Conservation (phyloP, 2,888 invertebrate genomes). For the Monochamus alternatus region DNA sequence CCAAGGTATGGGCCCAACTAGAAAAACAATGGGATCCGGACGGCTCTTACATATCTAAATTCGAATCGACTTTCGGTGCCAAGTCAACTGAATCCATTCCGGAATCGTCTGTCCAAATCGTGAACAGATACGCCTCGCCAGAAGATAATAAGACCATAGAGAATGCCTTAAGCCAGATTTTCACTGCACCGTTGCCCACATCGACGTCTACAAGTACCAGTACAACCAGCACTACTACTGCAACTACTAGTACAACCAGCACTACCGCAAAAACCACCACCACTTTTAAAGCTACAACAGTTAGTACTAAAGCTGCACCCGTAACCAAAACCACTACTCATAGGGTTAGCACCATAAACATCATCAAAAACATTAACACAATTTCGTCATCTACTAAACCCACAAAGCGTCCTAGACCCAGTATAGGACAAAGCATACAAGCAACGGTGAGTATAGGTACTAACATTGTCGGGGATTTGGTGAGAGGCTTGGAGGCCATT, state of each 20-base stretch:
- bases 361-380: conserved; percentile 41
- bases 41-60: conserved; percentile 75
- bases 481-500: conserved; percentile 59
- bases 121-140: conserved; percentile 45
- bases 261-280: conserved; percentile 36
- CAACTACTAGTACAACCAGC: conserved; percentile 43
- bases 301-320: conserved; percentile 27
- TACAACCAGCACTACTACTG: conserved; percentile 38
- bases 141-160: conserved; percentile 6
- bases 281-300: conserved; percentile 38
- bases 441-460: conserved; percentile 64
- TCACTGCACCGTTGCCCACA: conserved; percentile 14
- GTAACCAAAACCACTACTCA: conserved; percentile 39
- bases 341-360: conserved; percentile 39
- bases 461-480: conserved; percentile 57
- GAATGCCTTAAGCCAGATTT: conserved; percentile 27
- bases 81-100: conserved; percentile 22
- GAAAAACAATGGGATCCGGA: conserved; percentile 80
- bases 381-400: conserved; percentile 30
- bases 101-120: conserved; percentile 27
- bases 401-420: conserved; percentile 48
- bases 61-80: conserved; percentile 64
- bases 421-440: conserved; percentile 58
- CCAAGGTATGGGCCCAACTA: conserved; percentile 79
- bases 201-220: conserved; percentile 39